Evolutionary conservation across 2,888 invertebrate species (phyloP).

Genomic region (Syritta pipiens): DNA sequence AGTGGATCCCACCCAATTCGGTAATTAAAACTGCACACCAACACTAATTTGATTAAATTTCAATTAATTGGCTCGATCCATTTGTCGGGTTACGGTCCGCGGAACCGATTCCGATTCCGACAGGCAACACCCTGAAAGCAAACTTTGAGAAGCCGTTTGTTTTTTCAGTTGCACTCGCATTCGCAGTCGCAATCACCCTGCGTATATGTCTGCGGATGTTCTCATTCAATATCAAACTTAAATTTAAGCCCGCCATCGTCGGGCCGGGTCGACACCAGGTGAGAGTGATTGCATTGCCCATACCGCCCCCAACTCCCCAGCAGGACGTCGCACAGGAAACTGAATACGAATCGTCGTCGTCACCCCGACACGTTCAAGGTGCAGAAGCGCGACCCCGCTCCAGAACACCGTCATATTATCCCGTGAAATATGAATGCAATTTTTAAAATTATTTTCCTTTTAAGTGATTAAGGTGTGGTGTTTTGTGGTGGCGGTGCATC

Average conservation of each 20-base stretch:
- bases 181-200: not conserved
- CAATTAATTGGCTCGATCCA: slow-evolving; percentile 42
- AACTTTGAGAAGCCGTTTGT: slow-evolving; percentile 21
- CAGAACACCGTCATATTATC: slow-evolving; percentile 47
- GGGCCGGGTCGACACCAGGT: not conserved
- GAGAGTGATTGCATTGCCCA: slow-evolving; percentile 51
- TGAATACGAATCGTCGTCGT: slow-evolving; percentile 32
- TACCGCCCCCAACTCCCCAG: too few species aligned
- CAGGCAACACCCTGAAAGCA: slow-evolving; percentile 42
- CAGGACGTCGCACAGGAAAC: slow-evolving; percentile 45
- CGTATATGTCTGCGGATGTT: not conserved
- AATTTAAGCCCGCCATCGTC: slow-evolving; percentile 6
- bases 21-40: slow-evolving; percentile 53
- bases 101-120: not conserved
- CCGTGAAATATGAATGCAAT: slow-evolving; percentile 78
- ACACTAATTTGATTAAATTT: slow-evolving; percentile 57
- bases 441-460: slow-evolving; percentile 79
- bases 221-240: slow-evolving; percentile 25
- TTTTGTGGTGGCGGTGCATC: slow-evolving; percentile 30
- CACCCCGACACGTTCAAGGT: slow-evolving; percentile 34
- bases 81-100: slow-evolving; percentile 14
- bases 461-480: slow-evolving; percentile 80
- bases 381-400: slow-evolving; percentile 4
- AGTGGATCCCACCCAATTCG: slow-evolving; percentile 44
- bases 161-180: not conserved